A percentile compares a stretch with the other conserved stretches of the same genome.
phyloP scores from a whole-genome alignment of 2,797 vertebrate species.

The Falco biarmicus region DNA sequence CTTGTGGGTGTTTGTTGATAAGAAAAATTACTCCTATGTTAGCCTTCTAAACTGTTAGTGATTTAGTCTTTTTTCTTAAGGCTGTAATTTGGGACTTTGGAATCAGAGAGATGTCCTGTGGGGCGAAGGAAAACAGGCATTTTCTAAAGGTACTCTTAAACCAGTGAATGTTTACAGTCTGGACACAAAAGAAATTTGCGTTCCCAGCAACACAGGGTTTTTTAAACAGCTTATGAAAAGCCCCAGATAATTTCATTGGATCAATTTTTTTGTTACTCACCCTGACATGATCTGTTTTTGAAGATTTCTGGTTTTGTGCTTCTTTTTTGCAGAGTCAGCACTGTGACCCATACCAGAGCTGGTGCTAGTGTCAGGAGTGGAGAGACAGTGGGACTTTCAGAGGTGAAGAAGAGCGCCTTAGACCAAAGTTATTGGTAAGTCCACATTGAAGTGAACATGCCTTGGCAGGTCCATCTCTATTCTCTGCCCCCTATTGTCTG shows the following conservation, averaged over 20 bases:
- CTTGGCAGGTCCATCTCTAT: background rate
- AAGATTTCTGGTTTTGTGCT: background rate
- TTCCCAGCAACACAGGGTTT: rapidly evolving
- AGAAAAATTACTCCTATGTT: background rate
- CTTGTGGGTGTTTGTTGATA: background rate
- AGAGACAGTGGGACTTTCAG: background rate
- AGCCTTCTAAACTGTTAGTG: background rate
- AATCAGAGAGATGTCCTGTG: background rate
- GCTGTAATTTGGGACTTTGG: background rate
- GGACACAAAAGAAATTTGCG: background rate
- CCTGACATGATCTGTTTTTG: background rate
- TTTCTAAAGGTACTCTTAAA: background rate
- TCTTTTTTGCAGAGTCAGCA: background rate
- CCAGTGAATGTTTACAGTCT: background rate
- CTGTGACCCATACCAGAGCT: background rate
- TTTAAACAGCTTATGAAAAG: background rate
- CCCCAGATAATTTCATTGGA: background rate
- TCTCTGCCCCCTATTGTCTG: background rate
- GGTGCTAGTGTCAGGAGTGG: background rate
- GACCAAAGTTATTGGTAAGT: background rate
- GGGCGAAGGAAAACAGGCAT: background rate
- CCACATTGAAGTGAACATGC: background rate
- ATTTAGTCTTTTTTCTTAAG: background rate
- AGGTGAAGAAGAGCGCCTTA: background rate
- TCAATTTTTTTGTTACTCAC: background rate